Percentiles rank a stretch among this genome's conserved stretches.
These are phyloP conservation scores for Yponomeuta evonymella DNA, from an alignment of 2,888 invertebrate genomes.

Conservation along the genomic window DNA sequence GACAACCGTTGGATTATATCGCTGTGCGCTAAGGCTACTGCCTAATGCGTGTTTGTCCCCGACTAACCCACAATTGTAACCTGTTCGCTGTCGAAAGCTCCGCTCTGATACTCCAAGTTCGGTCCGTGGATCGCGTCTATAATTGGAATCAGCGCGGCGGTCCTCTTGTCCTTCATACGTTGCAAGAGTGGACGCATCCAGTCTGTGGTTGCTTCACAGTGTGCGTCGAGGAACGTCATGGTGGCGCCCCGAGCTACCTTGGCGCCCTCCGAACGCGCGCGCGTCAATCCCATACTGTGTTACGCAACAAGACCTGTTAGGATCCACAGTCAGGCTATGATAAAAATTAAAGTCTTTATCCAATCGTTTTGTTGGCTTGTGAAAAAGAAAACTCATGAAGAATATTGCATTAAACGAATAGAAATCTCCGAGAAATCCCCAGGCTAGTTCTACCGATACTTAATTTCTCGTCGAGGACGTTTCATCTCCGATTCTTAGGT, in stretches of 20 bases:
- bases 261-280: constrained; percentile 93
- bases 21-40: too few relatives aligned
- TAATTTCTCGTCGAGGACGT: too few relatives aligned
- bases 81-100: background rate
- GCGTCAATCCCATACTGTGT: constrained; percentile 63
- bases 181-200: constrained; percentile 94
- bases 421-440: too few relatives aligned
- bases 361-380: too few relatives aligned
- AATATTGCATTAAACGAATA: too few relatives aligned
- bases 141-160: constrained; percentile 92
- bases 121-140: constrained; percentile 87
- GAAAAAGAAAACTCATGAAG: too few relatives aligned
- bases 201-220: constrained; percentile 88
- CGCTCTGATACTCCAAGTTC: background rate
- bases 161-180: constrained; percentile 85
- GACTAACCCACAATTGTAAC: background rate
- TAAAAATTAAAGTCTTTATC: too few relatives aligned
- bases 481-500: too few relatives aligned
- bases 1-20: too few relatives aligned
- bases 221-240: constrained; percentile 92
- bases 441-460: too few relatives aligned
- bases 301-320: background rate
- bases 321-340: too few relatives aligned
- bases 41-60: background rate
- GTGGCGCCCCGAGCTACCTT: constrained; percentile 86